Evolutionary conservation across 2,888 invertebrate genomes (phyloP), one percentile per base, ranked within the genome.

Genomic region (Sphecodes monilicornis): DNA sequence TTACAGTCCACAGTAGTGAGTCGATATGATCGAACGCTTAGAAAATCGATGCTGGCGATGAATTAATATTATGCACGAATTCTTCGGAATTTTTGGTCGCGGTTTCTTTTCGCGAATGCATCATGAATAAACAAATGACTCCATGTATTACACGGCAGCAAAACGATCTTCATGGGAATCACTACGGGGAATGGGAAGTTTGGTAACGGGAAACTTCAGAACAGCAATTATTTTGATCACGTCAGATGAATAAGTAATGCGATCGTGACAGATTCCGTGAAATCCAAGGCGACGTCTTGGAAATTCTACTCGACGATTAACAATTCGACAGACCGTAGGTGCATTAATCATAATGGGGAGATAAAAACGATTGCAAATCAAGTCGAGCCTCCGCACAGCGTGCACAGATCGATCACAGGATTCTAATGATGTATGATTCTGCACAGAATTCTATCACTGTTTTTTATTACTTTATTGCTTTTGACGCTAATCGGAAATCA

Each of bases 281-380:
- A 36, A 71, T 36, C 54, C 5, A 10, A 60, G 13, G 32, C 46
- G 46, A 60, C 46, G 16, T 46, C 73, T 80, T 8, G 36, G 46
- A 41, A 39, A 66, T 18, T 11, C 18, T 22, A 39, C 13, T 29
- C n/a, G 29, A 43, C 26, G 57, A 36, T 76, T 71, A 66, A 76
- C 46, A n/a, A 41, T 76, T 39, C 43, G 22, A 69, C 26, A 10
- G 39, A 0, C 6, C 10, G 18, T 18, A 57, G 26, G 3, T 74
- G 69, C 76, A 41, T 69, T 70, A 86, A 77, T 41, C 32, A 78
- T 26, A 13, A 29, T n/a, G 11, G 75, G 78, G 66, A 78, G 77
- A 77, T 5, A 43, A 32, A 22, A 2, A 60, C 43, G 76, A 82
- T 76, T 82, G 66, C 69, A 83, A 41, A 72, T 79, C 41, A 60